Percentiles rank a stretch among this genome's conserved stretches.
phyloP scores from a whole-genome alignment of 2,797 vertebrate species.

The Tachyglossus aculeatus region DNA sequence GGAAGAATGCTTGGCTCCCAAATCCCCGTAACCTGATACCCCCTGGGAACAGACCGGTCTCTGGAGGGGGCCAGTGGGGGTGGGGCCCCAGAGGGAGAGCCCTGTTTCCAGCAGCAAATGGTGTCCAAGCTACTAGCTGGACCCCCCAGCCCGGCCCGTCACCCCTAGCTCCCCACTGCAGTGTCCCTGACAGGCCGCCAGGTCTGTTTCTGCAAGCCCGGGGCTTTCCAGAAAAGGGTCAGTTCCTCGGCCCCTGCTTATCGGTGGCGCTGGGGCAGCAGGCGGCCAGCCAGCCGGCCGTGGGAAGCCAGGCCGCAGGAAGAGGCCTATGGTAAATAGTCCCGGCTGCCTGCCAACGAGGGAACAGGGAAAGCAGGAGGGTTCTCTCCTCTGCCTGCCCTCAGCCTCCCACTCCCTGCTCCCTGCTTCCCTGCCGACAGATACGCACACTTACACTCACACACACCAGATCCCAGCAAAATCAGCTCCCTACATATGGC shows the following conservation, averaged over 20 bases:
- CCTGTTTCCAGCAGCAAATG: constrained; percentile 40
- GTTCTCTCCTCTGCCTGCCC: neutral
- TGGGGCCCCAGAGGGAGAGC: neutral
- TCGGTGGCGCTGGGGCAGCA: constrained; percentile 2
- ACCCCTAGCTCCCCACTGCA: neutral
- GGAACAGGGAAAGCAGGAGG: neutral
- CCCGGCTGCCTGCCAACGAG: neutral
- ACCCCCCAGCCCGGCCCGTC: neutral
- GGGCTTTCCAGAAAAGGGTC: constrained; percentile 36
- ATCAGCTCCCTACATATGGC: too few relatives aligned
- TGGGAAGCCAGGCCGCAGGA: constrained; percentile 16
- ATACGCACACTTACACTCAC: neutral
- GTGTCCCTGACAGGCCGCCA: neutral
- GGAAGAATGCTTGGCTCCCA: too few relatives aligned
- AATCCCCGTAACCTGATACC: too few relatives aligned
- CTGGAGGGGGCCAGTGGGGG: neutral
- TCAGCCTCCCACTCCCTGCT: neutral
- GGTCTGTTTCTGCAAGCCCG: too few relatives aligned
- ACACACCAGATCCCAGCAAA: neutral
- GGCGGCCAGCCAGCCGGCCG: neutral
- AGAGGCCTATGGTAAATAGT: too few relatives aligned
- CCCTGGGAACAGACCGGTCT: too few relatives aligned
- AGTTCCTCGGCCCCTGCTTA: too few relatives aligned
- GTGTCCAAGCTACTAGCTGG: constrained; percentile 23
- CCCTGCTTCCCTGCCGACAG: neutral